These are phyloP conservation scores for Cabera pusaria DNA, from an alignment of 2,888 invertebrate genomes.

Conservation along the genomic window DNA sequence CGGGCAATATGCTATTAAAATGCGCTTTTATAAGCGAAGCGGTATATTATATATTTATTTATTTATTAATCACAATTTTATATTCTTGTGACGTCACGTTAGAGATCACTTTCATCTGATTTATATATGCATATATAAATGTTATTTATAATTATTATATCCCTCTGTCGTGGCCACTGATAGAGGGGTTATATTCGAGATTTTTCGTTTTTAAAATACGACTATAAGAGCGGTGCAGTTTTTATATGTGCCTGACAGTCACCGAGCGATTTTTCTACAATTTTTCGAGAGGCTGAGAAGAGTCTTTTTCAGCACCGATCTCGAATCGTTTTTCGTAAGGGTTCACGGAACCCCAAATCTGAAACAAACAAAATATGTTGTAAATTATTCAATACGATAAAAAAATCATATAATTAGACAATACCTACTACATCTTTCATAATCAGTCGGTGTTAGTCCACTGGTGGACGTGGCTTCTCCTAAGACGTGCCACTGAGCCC, in stretches of 20 bases:
- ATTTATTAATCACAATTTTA: constrained; percentile 63
- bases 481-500: no score
- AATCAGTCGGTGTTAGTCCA: no score
- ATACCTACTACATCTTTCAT: no score
- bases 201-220: constrained; percentile 60
- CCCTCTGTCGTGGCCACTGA: constrained; percentile 77
- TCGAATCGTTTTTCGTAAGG: constrained; percentile 78
- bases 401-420: no score
- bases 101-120: constrained; percentile 75
- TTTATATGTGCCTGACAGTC: constrained; percentile 64
- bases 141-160: constrained; percentile 47
- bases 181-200: constrained; percentile 70
- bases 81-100: constrained; percentile 77
- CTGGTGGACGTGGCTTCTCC: no score
- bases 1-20: constrained; percentile 65
- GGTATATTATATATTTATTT: constrained; percentile 40
- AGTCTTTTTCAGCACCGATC: constrained; percentile 53
- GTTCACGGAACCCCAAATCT: constrained; percentile 66
- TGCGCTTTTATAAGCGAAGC: constrained; percentile 64
- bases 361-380: constrained; percentile 56
- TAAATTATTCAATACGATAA: no score
- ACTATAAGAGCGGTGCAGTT: constrained; percentile 74
- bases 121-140: constrained; percentile 80
- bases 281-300: constrained; percentile 64
- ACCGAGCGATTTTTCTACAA: constrained; percentile 68